A percentile compares a stretch with the other conserved stretches of the same genome.
phyloP scores from a whole-genome alignment of 2,113 vertebrate species.

The Cyanoderma ruficeps region DNA sequence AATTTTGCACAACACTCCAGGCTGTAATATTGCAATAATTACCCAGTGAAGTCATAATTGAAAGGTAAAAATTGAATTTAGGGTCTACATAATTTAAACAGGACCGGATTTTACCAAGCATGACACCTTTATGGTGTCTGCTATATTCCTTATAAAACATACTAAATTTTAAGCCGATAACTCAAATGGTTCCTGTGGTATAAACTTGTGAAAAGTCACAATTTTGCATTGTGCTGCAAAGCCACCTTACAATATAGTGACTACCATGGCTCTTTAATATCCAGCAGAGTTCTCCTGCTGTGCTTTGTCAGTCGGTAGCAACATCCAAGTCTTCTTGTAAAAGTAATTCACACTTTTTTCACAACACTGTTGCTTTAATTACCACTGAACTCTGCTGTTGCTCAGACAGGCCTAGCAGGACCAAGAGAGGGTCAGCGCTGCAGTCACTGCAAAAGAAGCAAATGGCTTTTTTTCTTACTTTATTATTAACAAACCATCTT shows the following conservation, averaged over 20 bases:
- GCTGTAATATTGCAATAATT: slow-evolving; percentile 68
- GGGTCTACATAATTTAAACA: slow-evolving; percentile 43
- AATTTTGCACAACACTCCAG: slow-evolving; percentile 35
- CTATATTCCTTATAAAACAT: slow-evolving; percentile 2
- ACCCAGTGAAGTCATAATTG: slow-evolving; percentile 42
- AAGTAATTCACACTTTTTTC: slow-evolving; percentile 90
- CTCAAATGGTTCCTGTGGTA: slow-evolving; percentile 75
- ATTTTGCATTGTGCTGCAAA: slow-evolving; percentile 80
- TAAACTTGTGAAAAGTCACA: slow-evolving; percentile 82
- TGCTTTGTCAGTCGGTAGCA: slow-evolving; percentile 81
- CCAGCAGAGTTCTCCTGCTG: slow-evolving; percentile 82
- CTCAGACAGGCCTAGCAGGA: slow-evolving; percentile 84
- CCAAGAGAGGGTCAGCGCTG: slow-evolving; percentile 79
- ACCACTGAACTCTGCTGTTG: slow-evolving; percentile 81
- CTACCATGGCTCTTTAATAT: slow-evolving; percentile 80
- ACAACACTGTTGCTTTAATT: slow-evolving; percentile 87
- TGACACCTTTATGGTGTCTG: slow-evolving; percentile 59
- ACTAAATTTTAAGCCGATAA: slow-evolving; percentile 73
- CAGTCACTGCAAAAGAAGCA: slow-evolving; percentile 79
- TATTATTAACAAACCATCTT: slow-evolving; percentile 81
- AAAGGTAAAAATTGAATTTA: slow-evolving; percentile 55
- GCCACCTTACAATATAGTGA: slow-evolving; percentile 75
- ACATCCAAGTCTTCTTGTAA: slow-evolving; percentile 81
- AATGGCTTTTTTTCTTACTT: slow-evolving; percentile 79
- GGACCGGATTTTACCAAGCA: slow-evolving; percentile 34